Evolutionary conservation across 1,140 invertebrate species (phyloP), one percentile per base, ranked within the genome.

Genomic region (Bombus polaris): DNA sequence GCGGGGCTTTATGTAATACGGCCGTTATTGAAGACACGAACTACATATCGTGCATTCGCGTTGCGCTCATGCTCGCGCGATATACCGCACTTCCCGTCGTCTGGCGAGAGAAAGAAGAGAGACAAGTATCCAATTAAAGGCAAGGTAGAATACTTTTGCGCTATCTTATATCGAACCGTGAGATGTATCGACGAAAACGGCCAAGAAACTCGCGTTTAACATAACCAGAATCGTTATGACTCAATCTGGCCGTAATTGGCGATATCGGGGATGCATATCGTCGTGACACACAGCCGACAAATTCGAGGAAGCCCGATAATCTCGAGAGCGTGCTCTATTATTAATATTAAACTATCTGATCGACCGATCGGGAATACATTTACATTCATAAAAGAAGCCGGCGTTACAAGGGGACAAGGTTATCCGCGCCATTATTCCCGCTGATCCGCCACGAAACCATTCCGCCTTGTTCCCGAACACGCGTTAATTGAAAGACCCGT

Each of bases 171-270:
- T 85, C 71, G 37, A 65, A 71, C 35, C 65, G 37, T 32, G 77
- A 71, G 78, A 81, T 44, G 62, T 68, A 75, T 72, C 65, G 81
- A 77, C 85, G 42, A 75, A 87, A 87, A 85, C 70, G 59, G 76
- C 57, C 37, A 59, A 81, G 86, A 70, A 57, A 79, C 78, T 77
- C 59, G n/a, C 62, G 80, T 71, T 88, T 90, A 90, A 79, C 90
- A 90, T 88, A 87, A 88, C 84, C 74, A 88, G 89, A 84, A 84
- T 74, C 68, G 70, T 82, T 85, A 88, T 80, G 89, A 88, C 87
- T 90, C 85, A 90, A 88, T 90, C 71, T 47, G 66, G 42, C 44
- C 77, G 65, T 88, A 59, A 90, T 81, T 72, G 71, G 87, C 66
- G 83, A 72, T 85, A 83, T 72, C 62, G 66, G 73, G 32, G 28